These are phyloP conservation scores for Drosophila mayri DNA, from an alignment of 1,140 invertebrate species.

Conservation along the genomic window DNA sequence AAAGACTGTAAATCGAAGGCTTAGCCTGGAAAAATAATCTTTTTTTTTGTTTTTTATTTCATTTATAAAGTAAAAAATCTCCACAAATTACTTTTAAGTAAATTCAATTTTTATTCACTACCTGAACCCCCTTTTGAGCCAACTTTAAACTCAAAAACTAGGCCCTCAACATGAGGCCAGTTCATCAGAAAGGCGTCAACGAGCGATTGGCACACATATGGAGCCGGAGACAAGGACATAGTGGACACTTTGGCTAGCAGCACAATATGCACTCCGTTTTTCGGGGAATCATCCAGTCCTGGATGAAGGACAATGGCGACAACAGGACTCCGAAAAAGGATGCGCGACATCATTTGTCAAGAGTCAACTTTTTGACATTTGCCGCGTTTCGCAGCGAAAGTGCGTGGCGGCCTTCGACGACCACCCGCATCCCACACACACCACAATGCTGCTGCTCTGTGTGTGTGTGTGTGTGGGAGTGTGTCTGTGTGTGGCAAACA, in stretches of 20 bases:
- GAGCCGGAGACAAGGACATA: conserved; percentile 24
- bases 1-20: neutral
- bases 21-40: neutral
- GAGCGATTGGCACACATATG: conserved; percentile 67
- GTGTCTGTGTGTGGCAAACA: conserved; percentile 29
- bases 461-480: neutral
- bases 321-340: conserved; percentile 43
- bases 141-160: no score
- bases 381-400: conserved; percentile 70
- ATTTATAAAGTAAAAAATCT: neutral
- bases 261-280: conserved; percentile 45
- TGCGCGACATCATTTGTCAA: conserved; percentile 76
- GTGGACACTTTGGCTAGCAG: conserved; percentile 1
- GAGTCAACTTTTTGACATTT: conserved; percentile 78
- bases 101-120: neutral
- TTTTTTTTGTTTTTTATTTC: neutral
- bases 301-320: neutral
- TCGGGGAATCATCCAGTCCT: conserved; percentile 3
- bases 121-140: neutral
- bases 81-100: no score
- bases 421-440: neutral
- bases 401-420: conserved; percentile 43
- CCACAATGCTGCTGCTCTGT: no score
- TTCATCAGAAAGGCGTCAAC: conserved; percentile 63
- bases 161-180: conserved; percentile 24